phyloP scores from a whole-genome alignment of 1,140 invertebrate genomes.

The Galleria mellonella region DNA sequence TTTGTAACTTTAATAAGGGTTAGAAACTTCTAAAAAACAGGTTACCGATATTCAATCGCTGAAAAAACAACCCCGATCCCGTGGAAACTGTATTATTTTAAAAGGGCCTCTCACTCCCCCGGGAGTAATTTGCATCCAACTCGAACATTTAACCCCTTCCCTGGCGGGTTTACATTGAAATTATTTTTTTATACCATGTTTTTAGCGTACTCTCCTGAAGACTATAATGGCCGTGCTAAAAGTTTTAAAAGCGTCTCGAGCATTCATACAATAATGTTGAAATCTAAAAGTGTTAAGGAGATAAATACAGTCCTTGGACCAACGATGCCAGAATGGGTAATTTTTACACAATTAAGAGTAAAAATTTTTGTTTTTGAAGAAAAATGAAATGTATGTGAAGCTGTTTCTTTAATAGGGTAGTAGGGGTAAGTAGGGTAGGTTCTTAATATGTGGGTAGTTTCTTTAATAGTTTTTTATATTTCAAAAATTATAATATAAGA shows the following conservation, averaged over 20 bases:
- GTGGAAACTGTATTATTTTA: conserved; percentile 20
- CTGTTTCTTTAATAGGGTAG: too few relatives aligned
- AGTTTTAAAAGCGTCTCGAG: neutral
- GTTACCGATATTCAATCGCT: conserved; percentile 1
- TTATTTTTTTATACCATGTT: conserved; percentile 5
- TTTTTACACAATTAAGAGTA: too few relatives aligned
- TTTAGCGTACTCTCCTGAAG: conserved; percentile 2
- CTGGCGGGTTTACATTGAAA: conserved; percentile 6
- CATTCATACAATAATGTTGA: too few relatives aligned
- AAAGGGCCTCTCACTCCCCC: conserved; percentile 14
- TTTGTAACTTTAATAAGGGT: neutral
- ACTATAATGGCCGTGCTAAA: neutral
- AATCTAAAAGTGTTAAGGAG: too few relatives aligned
- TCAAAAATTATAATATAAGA: too few relatives aligned
- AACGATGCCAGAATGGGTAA: too few relatives aligned
- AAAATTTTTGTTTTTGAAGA: too few relatives aligned
- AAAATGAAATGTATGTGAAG: too few relatives aligned
- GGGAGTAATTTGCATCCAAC: conserved; percentile 16
- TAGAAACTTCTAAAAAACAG: neutral
- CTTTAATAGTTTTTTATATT: too few relatives aligned
- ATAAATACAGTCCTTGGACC: too few relatives aligned
- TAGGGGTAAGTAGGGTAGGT: too few relatives aligned
- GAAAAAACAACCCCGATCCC: conserved; percentile 2
- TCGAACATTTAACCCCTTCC: conserved; percentile 11
- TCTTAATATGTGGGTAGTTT: too few relatives aligned